Base-by-base conservation (phyloP, 2,113 vertebrate genomes). In the Pangasianodon hypophthalmus region DNA sequence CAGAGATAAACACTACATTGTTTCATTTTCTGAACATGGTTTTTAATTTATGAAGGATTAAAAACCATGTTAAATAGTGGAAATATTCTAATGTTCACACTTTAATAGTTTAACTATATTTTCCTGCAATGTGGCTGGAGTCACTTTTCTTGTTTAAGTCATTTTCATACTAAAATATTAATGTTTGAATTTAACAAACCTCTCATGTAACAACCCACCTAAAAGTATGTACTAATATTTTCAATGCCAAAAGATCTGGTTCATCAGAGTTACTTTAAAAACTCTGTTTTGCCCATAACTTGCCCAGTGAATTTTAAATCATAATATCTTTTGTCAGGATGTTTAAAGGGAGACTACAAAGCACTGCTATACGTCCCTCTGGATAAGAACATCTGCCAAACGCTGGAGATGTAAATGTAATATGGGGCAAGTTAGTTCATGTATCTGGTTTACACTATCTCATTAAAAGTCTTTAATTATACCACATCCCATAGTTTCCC, bases 391-490 rank as follows among this genome's bases (percentile, higher is more conserved):
- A 1, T 56, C 16, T 82, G 50, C 81, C 54, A 58, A 83, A 83
- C 41, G n/a, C 52, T 41, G 52, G 79, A 52, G 29, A 81, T 81
- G 48, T 81, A 81, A 81, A 81, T 29, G 75, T 48, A 81, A 54
- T 80, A 52, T n/a, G 26, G 26, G 26, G 26, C 18, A 21, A 37
- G 29, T 82, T 54, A 29, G 77, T 32, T 54, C 10, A 24, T 14
- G 32, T 13, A 18, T 41, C 52, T 46, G 41, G 19, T 41, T 83
- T 24, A 83, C 9, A 7, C 46, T 3, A 14, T 1, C 80, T 54
- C 7, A 82, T 37, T 82, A 82, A 58, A 82, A 56, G 80, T 83
- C 79, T 80, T 80, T 80, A 52, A 83, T 83, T 58, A 58, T 19
- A 32, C 46, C 7, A 83, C 81, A 83, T 13, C 79, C 29, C 50